Evolutionary conservation across 2,888 invertebrate species (phyloP).

Genomic region (Drosophila hawaiiensis): DNA sequence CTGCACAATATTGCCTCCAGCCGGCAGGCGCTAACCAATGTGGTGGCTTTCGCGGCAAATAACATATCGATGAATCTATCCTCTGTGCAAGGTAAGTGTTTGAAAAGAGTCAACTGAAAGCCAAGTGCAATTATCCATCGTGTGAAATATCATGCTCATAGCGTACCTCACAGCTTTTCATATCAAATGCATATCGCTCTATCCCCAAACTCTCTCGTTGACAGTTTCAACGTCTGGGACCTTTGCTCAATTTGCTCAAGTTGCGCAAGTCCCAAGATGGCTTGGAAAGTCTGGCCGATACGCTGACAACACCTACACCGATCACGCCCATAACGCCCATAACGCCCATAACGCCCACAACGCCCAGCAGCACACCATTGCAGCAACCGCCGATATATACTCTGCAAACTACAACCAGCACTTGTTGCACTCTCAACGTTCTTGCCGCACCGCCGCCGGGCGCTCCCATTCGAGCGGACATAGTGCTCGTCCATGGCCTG

Average conservation of each 20-base stretch:
- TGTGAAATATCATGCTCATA: slow-evolving; percentile 18
- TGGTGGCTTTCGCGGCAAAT: slow-evolving; percentile 85
- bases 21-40: slow-evolving; percentile 82
- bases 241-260: slow-evolving; percentile 83
- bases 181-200: slow-evolving; percentile 36
- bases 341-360: slow-evolving; percentile 43
- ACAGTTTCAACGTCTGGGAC: slow-evolving; percentile 84
- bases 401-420: slow-evolving; percentile 60
- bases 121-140: slow-evolving; percentile 13
- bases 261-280: slow-evolving; percentile 81
- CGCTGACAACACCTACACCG: slow-evolving; percentile 52
- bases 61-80: slow-evolving; percentile 84
- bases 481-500: slow-evolving; percentile 92
- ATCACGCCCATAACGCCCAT: slow-evolving; percentile 52
- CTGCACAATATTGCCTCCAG: slow-evolving; percentile 82
- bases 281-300: slow-evolving; percentile 81
- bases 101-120: not conserved
- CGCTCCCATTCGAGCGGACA: slow-evolving; percentile 87
- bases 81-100: slow-evolving; percentile 84
- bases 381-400: slow-evolving; percentile 47
- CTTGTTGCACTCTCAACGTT: slow-evolving; percentile 83
- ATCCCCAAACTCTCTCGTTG: slow-evolving; percentile 30
- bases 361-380: slow-evolving; percentile 37
- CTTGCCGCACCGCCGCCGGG: slow-evolving; percentile 83
- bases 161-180: slow-evolving; percentile 31